phyloP scores from a whole-genome alignment of 2,113 vertebrate genomes.

The Vombatus ursinus region DNA sequence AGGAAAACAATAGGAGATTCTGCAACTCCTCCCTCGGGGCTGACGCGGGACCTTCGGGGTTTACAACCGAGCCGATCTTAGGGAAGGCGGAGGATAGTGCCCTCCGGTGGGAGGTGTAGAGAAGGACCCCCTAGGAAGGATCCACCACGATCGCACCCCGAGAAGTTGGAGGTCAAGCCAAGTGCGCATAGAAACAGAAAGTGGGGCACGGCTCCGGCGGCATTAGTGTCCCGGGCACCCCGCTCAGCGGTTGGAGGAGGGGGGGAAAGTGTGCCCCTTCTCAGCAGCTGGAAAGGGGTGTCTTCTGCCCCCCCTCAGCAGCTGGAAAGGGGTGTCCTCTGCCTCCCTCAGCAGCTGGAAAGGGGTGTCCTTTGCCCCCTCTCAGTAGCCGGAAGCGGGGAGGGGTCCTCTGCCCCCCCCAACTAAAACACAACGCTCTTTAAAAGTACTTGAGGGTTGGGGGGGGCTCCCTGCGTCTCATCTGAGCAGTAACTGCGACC shows the following conservation, averaged over 20 bases:
- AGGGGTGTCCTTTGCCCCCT: no score
- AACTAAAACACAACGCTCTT: not conserved
- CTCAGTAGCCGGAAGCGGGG: no score
- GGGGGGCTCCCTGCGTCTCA: no score
- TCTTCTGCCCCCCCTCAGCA: no score
- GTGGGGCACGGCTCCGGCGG: no score
- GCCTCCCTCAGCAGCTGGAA: not conserved
- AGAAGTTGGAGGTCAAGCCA: not conserved
- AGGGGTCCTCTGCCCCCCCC: no score
- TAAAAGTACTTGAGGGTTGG: not conserved
- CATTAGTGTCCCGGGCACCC: not conserved
- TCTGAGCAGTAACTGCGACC: rapidly evolving
- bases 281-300: no score
- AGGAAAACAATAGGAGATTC: not conserved
- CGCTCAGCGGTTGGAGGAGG: no score
- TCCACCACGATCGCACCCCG: not conserved
- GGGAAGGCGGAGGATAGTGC: constrained; percentile 48
- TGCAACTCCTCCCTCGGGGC: not conserved
- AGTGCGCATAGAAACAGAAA: not conserved
- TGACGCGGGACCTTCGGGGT: not conserved
- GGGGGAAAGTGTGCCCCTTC: no score
- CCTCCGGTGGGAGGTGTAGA: constrained; percentile 50
- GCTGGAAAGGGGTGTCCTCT: no score
- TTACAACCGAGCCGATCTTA: not conserved
- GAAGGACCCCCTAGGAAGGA: not conserved